Evolutionary conservation across 2,113 vertebrate genomes (phyloP), one percentile per base, ranked within the genome.

Genomic region (Bombycilla garrulus): DNA sequence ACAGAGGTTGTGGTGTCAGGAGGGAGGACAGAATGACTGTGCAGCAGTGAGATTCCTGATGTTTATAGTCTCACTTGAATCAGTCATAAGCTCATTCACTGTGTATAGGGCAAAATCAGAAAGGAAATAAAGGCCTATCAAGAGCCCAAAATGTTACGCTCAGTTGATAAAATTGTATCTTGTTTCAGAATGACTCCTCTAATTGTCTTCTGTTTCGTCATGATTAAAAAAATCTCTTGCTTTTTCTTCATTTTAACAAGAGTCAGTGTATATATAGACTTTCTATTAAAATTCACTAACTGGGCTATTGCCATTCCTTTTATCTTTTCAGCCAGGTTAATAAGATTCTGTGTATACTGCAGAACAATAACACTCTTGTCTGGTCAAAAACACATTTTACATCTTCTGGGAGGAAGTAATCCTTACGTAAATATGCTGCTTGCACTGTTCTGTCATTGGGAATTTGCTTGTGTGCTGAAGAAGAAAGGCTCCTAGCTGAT

Each of bases 311-410:
- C 51, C 35, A 81, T 96, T 94, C 19, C 35, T 93, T 94, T 86
- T 92, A 74, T 91, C 61, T 94, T 91, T 65, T 84, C 65, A 94
- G 47, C 23, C 77, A 86, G 72, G 83, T 93, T 93, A 92, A 83
- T 84, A 83, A 84, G 77, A 91, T 81, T 88, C 77, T 74, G 64
- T 92, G 73, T 42, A 29, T 91, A 66, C 8, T 92, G 78, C 77
- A 78, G 83, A 96, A 74, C 56, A 88, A 40, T 77, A 91, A 81
- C 44, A 78, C 6, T 78, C 36, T 81, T 78, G 58, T 86, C 83
- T 73, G 78, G 50, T 84, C 51, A 89, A 84, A 94, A 81, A 4
- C 72, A 91, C 60, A 66, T 88, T 81, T 93, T 92, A 58, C 42
- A 66, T 86, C 72, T 92, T 92, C 54, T 73, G 47, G 21, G 84